Percentiles rank a stretch among this genome's conserved stretches.
These are phyloP conservation scores for Fopius arisanus DNA, from an alignment of 1,140 invertebrate genomes.

Conservation along the genomic window DNA sequence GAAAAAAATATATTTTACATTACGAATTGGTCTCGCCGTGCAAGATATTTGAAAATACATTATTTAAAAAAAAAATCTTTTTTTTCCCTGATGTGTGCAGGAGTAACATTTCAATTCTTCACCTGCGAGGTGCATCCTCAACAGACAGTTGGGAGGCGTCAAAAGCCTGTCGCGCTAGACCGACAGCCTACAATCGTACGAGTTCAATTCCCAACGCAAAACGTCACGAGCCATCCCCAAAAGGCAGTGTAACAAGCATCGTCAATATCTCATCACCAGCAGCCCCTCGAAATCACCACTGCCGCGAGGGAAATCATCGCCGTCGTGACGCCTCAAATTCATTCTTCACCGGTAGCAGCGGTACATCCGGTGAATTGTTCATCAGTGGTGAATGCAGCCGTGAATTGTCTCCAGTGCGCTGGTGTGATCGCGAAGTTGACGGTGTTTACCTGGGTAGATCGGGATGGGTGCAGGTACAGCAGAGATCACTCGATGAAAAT, in stretches of 20 bases:
- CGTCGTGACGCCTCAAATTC: constrained; percentile 49
- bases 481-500: constrained; percentile 67
- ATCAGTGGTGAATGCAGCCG: constrained; percentile 59
- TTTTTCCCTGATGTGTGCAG: too few relatives aligned
- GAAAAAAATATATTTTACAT: too few relatives aligned
- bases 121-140: constrained; percentile 65
- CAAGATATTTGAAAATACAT: too few relatives aligned
- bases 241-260: constrained; percentile 43
- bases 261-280: constrained; percentile 8
- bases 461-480: constrained; percentile 70
- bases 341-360: constrained; percentile 54
- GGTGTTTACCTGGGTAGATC: constrained; percentile 68
- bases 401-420: constrained; percentile 69
- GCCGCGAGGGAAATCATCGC: constrained; percentile 41
- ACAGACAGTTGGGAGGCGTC: constrained; percentile 66
- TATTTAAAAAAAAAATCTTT: too few relatives aligned
- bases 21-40: too few relatives aligned
- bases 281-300: constrained; percentile 43
- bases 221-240: constrained; percentile 47
- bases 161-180: constrained; percentile 48
- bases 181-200: constrained; percentile 49
- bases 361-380: constrained; percentile 61
- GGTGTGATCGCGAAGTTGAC: constrained; percentile 70
- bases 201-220: constrained; percentile 56
- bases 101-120: constrained; percentile 67